A percentile compares a stretch with the other conserved stretches of the same genome.
Conservation (phyloP, 2,113 vertebrate species). For the Pseudorectes ferrugineus region DNA sequence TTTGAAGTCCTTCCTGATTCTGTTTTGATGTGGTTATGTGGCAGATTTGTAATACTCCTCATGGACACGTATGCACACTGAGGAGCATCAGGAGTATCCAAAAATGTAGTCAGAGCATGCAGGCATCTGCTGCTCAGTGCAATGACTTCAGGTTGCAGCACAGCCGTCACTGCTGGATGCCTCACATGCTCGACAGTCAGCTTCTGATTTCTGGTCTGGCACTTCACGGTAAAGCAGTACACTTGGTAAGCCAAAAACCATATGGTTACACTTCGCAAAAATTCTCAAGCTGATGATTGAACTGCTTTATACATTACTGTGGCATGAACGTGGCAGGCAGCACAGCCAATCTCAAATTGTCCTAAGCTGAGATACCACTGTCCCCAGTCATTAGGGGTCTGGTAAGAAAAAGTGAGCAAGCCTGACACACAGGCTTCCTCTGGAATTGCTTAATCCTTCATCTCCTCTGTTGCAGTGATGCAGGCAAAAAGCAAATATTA, state of each 20-base stretch:
- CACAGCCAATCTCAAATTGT: not conserved
- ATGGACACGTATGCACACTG: not conserved
- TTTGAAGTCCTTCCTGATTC: not conserved
- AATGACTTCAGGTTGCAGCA: not conserved
- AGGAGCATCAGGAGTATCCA: not conserved
- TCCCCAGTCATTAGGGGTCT: not conserved
- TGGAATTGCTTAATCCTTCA: not conserved
- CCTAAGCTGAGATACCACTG: not conserved
- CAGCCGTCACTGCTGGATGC: not conserved
- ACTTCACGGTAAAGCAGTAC: not conserved
- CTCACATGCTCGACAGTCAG: accelerated
- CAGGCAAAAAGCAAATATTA: not conserved
- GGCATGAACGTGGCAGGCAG: not conserved
- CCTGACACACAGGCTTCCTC: not conserved
- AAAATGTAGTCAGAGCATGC: not conserved
- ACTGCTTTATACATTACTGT: not conserved
- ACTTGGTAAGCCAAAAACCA: not conserved
- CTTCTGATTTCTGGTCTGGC: not conserved
- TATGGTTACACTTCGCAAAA: not conserved
- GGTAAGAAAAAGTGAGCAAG: not conserved
- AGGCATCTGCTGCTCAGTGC: not conserved
- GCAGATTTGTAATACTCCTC: not conserved
- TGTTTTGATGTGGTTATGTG: not conserved
- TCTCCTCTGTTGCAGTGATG: not conserved
- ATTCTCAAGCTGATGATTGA: not conserved